Evolutionary conservation across 2,113 vertebrate species (phyloP), one percentile per base, ranked within the genome.

Genomic region (Symphodus melops): DNA sequence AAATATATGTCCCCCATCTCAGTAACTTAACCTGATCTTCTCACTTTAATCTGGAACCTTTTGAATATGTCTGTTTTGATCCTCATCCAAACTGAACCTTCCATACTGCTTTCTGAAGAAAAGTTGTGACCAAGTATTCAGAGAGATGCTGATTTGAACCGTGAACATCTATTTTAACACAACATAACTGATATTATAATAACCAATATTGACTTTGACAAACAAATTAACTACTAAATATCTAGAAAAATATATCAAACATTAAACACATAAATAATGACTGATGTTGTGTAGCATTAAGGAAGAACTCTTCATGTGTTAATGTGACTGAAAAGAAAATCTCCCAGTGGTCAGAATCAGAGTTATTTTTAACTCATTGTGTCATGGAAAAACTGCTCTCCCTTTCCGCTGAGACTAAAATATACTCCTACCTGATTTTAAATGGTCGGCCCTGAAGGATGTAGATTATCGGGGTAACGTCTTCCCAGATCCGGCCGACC

Each of bases 331-430:
- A 52, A 68, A 72, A 81, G 54, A 66, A 57, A 77, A 66, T 73
- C 52, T 72, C 36, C 36, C 1, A 28, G 5, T 49, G 25, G 54
- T 63, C 39, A 77, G 10, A 71, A 63, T 80, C 49, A 51, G 51
- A 82, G 79, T 79, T 91, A 93, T 90, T 90, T 91, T 87, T 86
- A 93, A 88, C 86, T 78, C 46, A 82, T 82, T 59, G 58, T 85
- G 84, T 91, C 88, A 90, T 81, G 82, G 87, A 83, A 92, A 88
- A 75, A 77, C 23, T 53, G 58, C 60, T 75, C 68, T 75, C 55
- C 46, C 44, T 79, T 74, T 69, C 61, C 14, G 21, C 37, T 42
- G 49, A 77, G 65, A 67, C 72, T 61, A 59, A 86, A 88, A 78
- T 68, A 78, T 68, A 69, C 42, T 86, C 89, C 67, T 88, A 93